Evolutionary conservation across 2,888 invertebrate genomes (phyloP).

Genomic region (Daptonema setosum): DNA sequence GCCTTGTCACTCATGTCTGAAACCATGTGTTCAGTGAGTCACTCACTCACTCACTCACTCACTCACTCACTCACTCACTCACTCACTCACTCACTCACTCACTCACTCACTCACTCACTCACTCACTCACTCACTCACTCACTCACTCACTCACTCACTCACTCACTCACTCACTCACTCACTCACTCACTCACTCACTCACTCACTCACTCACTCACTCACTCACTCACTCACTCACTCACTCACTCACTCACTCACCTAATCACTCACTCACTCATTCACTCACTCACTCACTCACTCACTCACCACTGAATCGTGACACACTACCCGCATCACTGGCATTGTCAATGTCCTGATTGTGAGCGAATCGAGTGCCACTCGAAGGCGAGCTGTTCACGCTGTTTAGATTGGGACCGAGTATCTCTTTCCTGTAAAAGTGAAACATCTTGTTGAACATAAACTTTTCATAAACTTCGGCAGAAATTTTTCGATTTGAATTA

Average conservation of each 20-base stretch:
- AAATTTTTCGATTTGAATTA: no score
- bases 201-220: neutral
- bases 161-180: neutral
- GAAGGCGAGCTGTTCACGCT: neutral
- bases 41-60: neutral
- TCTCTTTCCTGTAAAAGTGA: slow-evolving; percentile 7
- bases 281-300: neutral
- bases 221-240: neutral
- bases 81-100: neutral
- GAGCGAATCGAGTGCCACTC: no score
- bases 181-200: neutral
- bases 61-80: neutral
- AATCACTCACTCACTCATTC: neutral
- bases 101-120: neutral
- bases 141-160: neutral
- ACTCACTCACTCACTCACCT: neutral
- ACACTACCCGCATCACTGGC: slow-evolving; percentile 6
- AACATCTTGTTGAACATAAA: no score
- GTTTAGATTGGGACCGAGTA: neutral
- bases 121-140: neutral
- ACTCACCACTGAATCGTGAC: slow-evolving; percentile 7
- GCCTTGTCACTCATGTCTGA: neutral
- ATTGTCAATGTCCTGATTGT: slow-evolving; percentile 4
- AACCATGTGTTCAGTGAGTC: no score
- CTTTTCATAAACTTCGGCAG: no score